Evolutionary conservation across 2,888 invertebrate species (phyloP), one percentile per base, ranked within the genome.

Genomic region (Zygaena filipendulae): DNA sequence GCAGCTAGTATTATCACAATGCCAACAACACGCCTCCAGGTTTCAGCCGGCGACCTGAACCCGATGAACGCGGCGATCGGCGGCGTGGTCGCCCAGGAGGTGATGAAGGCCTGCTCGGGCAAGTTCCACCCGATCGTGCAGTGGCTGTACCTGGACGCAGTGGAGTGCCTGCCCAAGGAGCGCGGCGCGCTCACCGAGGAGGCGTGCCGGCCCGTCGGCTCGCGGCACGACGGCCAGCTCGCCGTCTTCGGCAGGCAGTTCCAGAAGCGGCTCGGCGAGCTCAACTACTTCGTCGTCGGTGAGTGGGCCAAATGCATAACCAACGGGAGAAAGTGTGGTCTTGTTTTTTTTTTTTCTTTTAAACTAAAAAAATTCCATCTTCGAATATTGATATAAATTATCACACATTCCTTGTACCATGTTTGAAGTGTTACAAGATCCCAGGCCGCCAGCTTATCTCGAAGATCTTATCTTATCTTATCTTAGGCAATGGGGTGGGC

Each of bases 81-180:
- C 26, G 98, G 99, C 11, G 85, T 97, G 30, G 93, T 97, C 3
- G 98, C 98, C 12, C 99, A 99, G 71, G 99, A 99, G 77, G 96
- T 92, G n/a, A 89, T 99, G 90, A 99, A 99, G 79, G 97, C 96
- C 0, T 95, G 95, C 70, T 92, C 92, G 22, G 97, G 97, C 30
- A 97, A 97, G 68, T 98, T 97, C 70, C 87, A 88, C 42, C 97
- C 97, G 0, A 90, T 98, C 38, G 82, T 84, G 50, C 96, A 98
- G 59, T 98, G 92, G 91, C 67, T 97, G 28, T 98, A 97, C 68
- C 92, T 92, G 54, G 98, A 99, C 77, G 95, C 97, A 1, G 82
- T 96, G 11, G 99, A 99, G 69, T 96, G 96, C 63, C 79, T 99
- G 39, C 92, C 91, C 1, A 86, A 87, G 8, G 87, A 89, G 45